Evolutionary conservation across 1,140 invertebrate species (phyloP), one percentile per base, ranked within the genome.

Genomic region (Cyclina sinensis): DNA sequence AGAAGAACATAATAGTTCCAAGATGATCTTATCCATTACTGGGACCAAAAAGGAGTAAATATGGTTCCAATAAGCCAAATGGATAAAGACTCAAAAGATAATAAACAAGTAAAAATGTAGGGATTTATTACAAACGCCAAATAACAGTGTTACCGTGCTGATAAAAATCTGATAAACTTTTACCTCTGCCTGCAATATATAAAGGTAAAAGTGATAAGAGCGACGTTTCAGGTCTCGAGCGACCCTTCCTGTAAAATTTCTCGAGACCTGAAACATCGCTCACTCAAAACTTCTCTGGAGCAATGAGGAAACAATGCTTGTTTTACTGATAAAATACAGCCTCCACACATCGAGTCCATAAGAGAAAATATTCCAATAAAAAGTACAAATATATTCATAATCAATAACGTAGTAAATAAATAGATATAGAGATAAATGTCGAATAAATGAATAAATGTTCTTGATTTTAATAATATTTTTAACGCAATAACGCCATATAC

Each of bases 261-360:
- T 76, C 9, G 16, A 27, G 12, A 39, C 54, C 18, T 84, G 79
- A 89, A 30, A 76, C 39, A 73, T 79, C 1, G 83, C 59, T 0
- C 89, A 89, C 51, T 80, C 88, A 0, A 73, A 85, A 57, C 46
- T 74, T 16, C 82, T 85, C 24, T 89, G 82, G 88, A 35, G 80
- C 27, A 89, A 83, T 35, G 57, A 89, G 0, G 51, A 54, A 9
- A 43, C 43, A 14, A 30, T 59, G 57, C 30, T 74, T 3, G 24
- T 37, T 88, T 59, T 62, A 51, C 46, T 0, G 18, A 18, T 9
- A 59, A 59, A 5, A 27, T 59, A 5, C 5, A 12, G n/a, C 5
- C n/a, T 7, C 21, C 57, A 5, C n/a, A 59, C 5, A n/a, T 59
- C 18, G 57, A 59, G 5, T 59, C 16, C 4, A 27, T 59, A 5